phyloP scores from a whole-genome alignment of 2,113 vertebrate genomes.

The Bos taurus region ARS-UCD2.0 NC_037348.1:18130501-18131000 shows the following conservation, averaged over 20 bases:
- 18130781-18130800: neutral
- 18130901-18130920: neutral
- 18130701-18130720: neutral
- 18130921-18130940: too few relatives aligned
- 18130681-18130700: neutral
- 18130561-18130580: neutral
- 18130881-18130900: neutral
- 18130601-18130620: neutral
- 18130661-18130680: neutral
- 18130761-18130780: neutral
- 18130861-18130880: neutral
- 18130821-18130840: neutral
- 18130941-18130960: neutral
- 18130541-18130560: neutral
- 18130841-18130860: neutral
- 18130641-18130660: neutral
- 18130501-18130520: neutral
- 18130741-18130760: neutral
- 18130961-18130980: neutral
- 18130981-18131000: neutral
- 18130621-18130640: neutral
- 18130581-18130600: neutral
- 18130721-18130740: neutral
- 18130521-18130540: neutral
- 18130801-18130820: neutral